phyloP scores from a whole-genome alignment of 2,113 vertebrate species.

The Nestor notabilis region DNA sequence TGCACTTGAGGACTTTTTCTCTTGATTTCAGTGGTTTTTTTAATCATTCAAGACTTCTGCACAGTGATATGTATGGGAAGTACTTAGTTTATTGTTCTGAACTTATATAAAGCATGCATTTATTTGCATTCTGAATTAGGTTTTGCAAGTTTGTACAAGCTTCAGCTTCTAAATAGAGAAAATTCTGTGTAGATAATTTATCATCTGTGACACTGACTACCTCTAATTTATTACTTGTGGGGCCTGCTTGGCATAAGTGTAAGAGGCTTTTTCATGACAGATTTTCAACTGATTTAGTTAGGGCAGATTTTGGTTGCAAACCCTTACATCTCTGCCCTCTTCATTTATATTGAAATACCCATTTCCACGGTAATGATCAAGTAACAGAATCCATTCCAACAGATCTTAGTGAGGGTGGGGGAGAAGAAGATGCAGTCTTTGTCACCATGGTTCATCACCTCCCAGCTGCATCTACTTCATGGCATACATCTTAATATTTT shows the following conservation, averaged over 20 bases:
- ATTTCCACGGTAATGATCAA: not conserved
- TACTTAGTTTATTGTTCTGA: not conserved
- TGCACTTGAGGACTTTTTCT: not conserved
- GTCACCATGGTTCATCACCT: not conserved
- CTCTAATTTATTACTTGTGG: not conserved
- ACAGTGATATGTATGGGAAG: not conserved
- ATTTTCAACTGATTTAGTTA: not conserved
- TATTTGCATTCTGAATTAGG: not conserved
- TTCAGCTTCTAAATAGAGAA: not conserved
- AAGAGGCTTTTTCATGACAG: not conserved
- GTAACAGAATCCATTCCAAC: not conserved
- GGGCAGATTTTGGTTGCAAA: not conserved
- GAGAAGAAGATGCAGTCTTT: not conserved
- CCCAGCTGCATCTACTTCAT: not conserved
- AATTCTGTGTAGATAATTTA: not conserved
- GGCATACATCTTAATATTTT: not conserved
- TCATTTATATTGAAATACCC: not conserved
- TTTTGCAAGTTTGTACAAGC: not conserved
- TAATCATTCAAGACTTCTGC: not conserved
- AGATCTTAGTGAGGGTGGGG: not conserved
- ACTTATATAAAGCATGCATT: not conserved
- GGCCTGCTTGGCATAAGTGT: not conserved
- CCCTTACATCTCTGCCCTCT: not conserved
- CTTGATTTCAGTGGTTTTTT: not conserved
- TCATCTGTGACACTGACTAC: not conserved